Percentiles rank a stretch among this genome's conserved stretches.
phyloP scores from a whole-genome alignment of 2,113 vertebrate genomes.

The Siphamia tubifer region DNA sequence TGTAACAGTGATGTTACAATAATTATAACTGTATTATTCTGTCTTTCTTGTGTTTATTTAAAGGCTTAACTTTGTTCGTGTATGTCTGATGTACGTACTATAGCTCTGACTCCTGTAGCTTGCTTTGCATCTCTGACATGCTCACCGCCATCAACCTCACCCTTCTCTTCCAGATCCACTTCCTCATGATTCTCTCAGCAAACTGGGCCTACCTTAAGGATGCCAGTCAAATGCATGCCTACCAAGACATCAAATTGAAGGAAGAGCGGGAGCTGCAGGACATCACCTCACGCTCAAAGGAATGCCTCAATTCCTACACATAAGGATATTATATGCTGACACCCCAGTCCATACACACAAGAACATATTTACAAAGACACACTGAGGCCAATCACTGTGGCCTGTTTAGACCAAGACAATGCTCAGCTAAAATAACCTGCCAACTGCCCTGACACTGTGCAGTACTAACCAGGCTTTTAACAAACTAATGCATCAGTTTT shows the following conservation, averaged over 20 bases:
- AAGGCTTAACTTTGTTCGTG: conserved; percentile 42
- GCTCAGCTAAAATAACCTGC: conserved; percentile 84
- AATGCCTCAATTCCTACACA: conserved; percentile 99
- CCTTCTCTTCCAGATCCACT: conserved; percentile 99
- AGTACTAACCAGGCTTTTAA: conserved; percentile 87
- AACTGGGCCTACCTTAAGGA: conserved; percentile 99
- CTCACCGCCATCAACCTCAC: conserved; percentile 96
- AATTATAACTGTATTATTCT: conserved; percentile 23
- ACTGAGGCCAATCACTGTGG: conserved; percentile 21
- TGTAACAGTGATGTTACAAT: conserved; percentile 51
- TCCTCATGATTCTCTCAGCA: conserved; percentile 99
- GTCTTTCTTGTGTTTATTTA: conserved; percentile 3
- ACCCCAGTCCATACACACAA: conserved; percentile 6
- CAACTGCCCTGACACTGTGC: conserved; percentile 78
- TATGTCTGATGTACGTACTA: conserved; percentile 51
- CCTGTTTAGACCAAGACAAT: conserved; percentile 78
- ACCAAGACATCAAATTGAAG: conserved; percentile 99
- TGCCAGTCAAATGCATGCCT: conserved; percentile 97
- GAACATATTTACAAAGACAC: conserved; percentile 6
- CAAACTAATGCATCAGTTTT: conserved; percentile 83
- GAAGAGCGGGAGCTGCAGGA: conserved; percentile 98
- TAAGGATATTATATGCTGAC: conserved; percentile 79
- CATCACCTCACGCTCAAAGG: conserved; percentile 98
- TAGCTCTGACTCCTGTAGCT: conserved; percentile 88
- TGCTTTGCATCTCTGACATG: conserved; percentile 93